Conservation (phyloP, 2,113 vertebrate species). For the Aix galericulata region DNA sequence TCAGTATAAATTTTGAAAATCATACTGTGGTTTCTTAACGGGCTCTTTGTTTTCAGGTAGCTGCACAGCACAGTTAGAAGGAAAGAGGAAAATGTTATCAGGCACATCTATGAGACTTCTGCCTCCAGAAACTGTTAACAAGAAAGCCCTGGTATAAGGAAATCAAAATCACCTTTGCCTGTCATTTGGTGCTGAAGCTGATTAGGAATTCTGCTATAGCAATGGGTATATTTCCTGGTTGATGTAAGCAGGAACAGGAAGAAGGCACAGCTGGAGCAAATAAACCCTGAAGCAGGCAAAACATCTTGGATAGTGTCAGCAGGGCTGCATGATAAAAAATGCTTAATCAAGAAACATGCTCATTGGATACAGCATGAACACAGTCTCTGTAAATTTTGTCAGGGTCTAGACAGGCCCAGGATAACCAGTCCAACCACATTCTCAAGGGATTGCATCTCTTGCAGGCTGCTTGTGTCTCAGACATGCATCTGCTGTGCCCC, state of each 20-base stretch:
- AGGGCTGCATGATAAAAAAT: neutral
- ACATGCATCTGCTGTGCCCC: neutral
- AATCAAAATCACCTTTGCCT: neutral
- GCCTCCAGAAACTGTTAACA: neutral
- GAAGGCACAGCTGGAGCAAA: neutral
- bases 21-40: neutral
- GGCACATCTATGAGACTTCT: neutral
- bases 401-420: slow-evolving; percentile 8
- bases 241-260: neutral
- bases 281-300: neutral
- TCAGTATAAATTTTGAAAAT: neutral
- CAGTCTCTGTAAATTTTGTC: neutral
- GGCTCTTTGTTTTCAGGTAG: neutral
- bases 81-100: neutral
- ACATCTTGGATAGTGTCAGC: neutral
- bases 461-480: neutral
- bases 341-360: neutral
- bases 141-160: neutral
- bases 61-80: neutral
- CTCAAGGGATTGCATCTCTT: slow-evolving; percentile 27
- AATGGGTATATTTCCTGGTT: neutral
- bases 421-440: slow-evolving; percentile 61
- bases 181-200: neutral
- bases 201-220: slow-evolving; percentile 5
- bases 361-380: neutral